Conservation (phyloP, 2,113 vertebrate species). For the Cranoglanis bouderius region DNA sequence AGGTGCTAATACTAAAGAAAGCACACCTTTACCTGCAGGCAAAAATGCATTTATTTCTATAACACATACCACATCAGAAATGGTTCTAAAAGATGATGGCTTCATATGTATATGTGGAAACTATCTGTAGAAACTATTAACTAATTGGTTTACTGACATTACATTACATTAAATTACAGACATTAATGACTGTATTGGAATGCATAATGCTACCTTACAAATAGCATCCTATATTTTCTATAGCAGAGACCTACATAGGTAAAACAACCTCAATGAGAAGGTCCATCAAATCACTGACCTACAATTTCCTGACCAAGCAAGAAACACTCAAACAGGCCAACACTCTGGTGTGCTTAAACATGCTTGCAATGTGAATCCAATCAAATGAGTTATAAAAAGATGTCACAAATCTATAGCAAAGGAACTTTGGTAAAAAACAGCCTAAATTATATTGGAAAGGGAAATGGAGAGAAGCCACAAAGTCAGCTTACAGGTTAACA, state of each 20-base stretch:
- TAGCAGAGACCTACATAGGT: not conserved
- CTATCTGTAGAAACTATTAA: not conserved
- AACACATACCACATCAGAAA: no score
- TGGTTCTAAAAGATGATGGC: no score
- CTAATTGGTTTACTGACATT: not conserved
- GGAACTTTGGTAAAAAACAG: not conserved
- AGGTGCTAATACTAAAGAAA: not conserved
- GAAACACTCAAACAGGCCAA: not conserved
- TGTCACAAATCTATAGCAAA: not conserved
- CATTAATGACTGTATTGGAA: not conserved
- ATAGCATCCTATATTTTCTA: not conserved
- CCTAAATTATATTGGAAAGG: not conserved
- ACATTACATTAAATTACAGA: no score
- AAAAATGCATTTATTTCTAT: not conserved
- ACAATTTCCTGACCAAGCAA: not conserved
- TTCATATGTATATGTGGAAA: not conserved
- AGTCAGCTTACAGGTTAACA: constrained; percentile 40
- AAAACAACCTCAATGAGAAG: not conserved
- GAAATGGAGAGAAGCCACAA: not conserved
- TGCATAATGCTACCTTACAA: not conserved
- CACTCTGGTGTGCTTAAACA: not conserved
- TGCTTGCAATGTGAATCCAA: not conserved
- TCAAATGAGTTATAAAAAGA: not conserved
- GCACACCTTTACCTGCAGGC: not conserved
- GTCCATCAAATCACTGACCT: not conserved